Base-by-base conservation (phyloP, 2,113 vertebrate species). In the Cygnus buccinator region DNA sequence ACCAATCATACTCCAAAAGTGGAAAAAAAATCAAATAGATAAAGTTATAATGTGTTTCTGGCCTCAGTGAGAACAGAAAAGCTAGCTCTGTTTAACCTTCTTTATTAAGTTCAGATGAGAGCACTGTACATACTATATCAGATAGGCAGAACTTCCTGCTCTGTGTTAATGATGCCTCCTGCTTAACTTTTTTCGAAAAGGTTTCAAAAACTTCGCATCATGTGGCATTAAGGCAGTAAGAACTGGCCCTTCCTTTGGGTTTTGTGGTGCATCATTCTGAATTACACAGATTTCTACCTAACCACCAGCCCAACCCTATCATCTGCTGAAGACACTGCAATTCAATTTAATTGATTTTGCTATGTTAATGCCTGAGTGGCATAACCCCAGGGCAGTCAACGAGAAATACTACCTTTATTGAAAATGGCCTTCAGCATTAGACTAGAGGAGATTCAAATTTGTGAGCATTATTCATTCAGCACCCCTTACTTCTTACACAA, bases 321-420 rank as follows among this genome's bases (percentile, higher is more conserved):
- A 35, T 41, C 35, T 73, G 35, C 13, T 7, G 72, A 43, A 84
- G 46, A 29, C 7, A 3, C 19, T 62, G 48, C 52, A 74, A 43
- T 35, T 37, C 1, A 18, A 12, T 78, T 78, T 48, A 13, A 54
- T 44, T 50, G 62, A 76, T 90, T 91, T 76, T 0, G 0, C 14
- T 37, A 2, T 8, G 4, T 79, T 65, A 39, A 37, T 33, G 31
- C 5, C 4, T 16, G 21, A n/a, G 35, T 48, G 54, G n/a, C 77
- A 19, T 79, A 93, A 63, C 6, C 25, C 52, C 28, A 26, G 20
- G 0, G 0, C 1, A 41, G 33, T 37, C 55, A 35, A 2, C 2
- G 6, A 26, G 70, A 91, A 81, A 44, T 28, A 29, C 2, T 26
- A 6, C 28, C 46, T 95, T 87, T 79, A 59, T 59, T 26, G 46